Conservation (phyloP, 1,140 invertebrate species). For the Neotoxoptera formosana region DNA sequence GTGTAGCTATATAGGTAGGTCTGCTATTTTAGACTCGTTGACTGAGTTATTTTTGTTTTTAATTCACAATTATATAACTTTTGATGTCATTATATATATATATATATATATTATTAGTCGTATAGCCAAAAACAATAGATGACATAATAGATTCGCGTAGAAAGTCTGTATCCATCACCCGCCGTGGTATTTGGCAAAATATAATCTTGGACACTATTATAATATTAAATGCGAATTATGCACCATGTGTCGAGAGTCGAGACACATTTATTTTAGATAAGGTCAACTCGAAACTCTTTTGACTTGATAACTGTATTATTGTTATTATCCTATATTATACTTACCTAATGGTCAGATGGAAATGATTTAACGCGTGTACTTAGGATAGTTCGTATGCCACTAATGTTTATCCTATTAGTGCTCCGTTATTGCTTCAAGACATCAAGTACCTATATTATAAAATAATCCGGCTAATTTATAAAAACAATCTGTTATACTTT, state of each 20-base stretch:
- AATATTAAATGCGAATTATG: background rate
- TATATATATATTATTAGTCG: background rate
- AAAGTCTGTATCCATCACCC: background rate
- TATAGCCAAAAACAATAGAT: background rate
- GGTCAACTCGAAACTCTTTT: background rate
- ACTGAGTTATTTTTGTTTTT: background rate
- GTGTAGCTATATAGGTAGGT: background rate
- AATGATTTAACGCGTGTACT: background rate
- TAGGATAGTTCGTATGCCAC: background rate
- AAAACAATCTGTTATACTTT: slow-evolving; percentile 27
- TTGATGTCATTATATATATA: background rate
- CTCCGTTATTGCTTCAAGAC: background rate
- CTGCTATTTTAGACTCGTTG: background rate
- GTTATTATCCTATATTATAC: background rate
- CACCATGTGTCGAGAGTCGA: background rate
- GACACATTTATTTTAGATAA: background rate
- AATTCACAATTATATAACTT: background rate
- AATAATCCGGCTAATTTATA: slow-evolving; percentile 25
- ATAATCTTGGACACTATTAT: background rate
- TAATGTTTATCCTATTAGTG: background rate
- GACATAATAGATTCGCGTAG: background rate
- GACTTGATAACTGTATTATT: background rate
- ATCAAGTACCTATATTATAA: background rate
- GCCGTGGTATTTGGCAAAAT: background rate
- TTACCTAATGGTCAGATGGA: background rate